Evolutionary conservation across 2,888 invertebrate species (phyloP).

Genomic region (Halocaridina rubra): DNA sequence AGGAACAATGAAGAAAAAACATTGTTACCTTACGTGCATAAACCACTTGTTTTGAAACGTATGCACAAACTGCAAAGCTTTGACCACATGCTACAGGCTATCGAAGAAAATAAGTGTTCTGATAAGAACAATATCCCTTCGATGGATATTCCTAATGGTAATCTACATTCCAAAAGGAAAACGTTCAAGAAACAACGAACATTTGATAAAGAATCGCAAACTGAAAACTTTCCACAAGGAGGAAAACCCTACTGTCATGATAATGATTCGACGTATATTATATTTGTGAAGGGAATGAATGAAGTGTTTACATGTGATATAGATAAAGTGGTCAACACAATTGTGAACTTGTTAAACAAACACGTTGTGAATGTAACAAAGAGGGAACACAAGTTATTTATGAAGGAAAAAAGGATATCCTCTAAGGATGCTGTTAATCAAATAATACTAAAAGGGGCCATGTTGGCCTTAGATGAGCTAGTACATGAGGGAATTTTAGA

Average conservation of each 20-base stretch:
- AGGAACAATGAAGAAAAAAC: no score
- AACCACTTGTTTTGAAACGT: not conserved
- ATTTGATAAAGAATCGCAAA: not conserved
- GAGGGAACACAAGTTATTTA: slow-evolving; percentile 21
- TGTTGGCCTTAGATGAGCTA: slow-evolving; percentile 30
- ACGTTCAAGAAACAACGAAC: not conserved
- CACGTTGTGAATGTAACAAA: slow-evolving; percentile 12
- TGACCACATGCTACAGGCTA: slow-evolving; percentile 28
- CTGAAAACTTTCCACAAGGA: not conserved
- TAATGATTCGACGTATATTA: slow-evolving; percentile 2
- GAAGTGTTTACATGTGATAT: not conserved
- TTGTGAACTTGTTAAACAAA: slow-evolving; percentile 27
- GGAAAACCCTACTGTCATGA: not conserved
- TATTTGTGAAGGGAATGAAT: slow-evolving; percentile 39
- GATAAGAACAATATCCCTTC: not conserved
- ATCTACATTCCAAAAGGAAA: not conserved
- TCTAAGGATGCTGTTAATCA: slow-evolving; percentile 7
- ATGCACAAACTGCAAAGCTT: slow-evolving; percentile 31
- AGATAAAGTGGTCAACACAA: slow-evolving; percentile 9
- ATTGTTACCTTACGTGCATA: not conserved
- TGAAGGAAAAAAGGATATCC: not conserved
- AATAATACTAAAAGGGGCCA: not conserved
- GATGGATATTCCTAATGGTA: not conserved
- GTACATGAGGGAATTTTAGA: slow-evolving; percentile 33
- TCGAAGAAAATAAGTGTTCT: not conserved